Evolutionary conservation across 2,888 invertebrate species (phyloP), one percentile per base, ranked within the genome.

Genomic region (Blastobasis lacticolella): DNA sequence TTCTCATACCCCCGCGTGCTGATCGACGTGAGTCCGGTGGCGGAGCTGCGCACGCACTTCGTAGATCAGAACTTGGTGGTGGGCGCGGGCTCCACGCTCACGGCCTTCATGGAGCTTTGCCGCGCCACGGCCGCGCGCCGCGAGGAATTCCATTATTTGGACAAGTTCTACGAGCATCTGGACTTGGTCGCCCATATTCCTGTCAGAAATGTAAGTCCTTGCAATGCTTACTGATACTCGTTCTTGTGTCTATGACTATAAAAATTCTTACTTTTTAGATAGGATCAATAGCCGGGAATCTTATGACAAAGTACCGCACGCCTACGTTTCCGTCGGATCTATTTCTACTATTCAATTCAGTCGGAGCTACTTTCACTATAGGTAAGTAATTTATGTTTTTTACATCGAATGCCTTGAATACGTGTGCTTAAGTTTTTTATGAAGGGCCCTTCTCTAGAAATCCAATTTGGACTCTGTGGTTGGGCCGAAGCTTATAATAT

Each of bases 291-390:
- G 94, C 91, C 8, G 94, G 94, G 0, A 94, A 94, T 65, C 69
- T 94, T 51, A 90, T 91, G 78, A 88, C 93, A 52, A 94, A 94
- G 69, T 89, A 93, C 64, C 67, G 80, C 6, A 88, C 93, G 59
- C 86, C 78, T 4, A 92, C 92, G 51, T 94, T 94, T 69, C 91
- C 92, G 6, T 94, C 94, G 0, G 94, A 94, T 64, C 66, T 94
- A 7, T 93, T 90, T 62, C 73, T 93, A 9, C 71, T 88, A 0
- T 68, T 90, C 5, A 85, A 71, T 52, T 75, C 79, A 10, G 69
- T 78, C 53, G 79, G 73, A 10, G 79, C 76, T 0, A 63, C 69
- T 54, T 41, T 81, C 0, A 71, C 70, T 3, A 69, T 78, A 49
- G 55, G 80, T 81, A 63, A 65, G 74, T 64, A 48, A 10, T 23